Conservation (phyloP, 1,140 invertebrate genomes). For the Polypedilum vanderplanki region DNA sequence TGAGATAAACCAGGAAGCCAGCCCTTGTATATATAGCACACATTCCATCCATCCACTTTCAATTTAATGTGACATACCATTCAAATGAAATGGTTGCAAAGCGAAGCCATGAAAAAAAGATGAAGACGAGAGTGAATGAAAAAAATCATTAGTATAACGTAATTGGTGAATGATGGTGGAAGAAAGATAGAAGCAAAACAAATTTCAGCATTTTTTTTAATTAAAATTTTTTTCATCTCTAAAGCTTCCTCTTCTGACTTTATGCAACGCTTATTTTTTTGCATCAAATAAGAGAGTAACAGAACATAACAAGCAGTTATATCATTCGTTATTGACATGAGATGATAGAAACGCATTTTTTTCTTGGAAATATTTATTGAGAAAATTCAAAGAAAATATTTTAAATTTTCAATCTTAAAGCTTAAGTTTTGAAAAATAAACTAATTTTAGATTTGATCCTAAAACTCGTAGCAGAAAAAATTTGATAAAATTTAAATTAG, state of each 20-base stretch:
- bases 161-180: constrained; percentile 10
- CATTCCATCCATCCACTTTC: neutral
- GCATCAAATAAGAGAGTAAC: neutral
- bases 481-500: too few relatives aligned
- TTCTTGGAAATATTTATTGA: too few relatives aligned
- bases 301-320: too few relatives aligned
- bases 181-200: constrained; percentile 21
- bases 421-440: too few relatives aligned
- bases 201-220: constrained; percentile 27
- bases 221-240: constrained; percentile 2
- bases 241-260: neutral
- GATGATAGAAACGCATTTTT: too few relatives aligned
- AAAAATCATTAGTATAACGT: constrained; percentile 19
- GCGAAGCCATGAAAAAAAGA: neutral
- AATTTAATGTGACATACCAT: neutral
- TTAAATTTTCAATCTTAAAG: too few relatives aligned
- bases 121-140: neutral
- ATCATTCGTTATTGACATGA: too few relatives aligned
- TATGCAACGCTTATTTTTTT: neutral
- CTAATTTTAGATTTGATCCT: too few relatives aligned
- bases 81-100: neutral
- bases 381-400: too few relatives aligned
- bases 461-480: too few relatives aligned
- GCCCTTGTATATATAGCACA: too few relatives aligned
- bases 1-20: too few relatives aligned